phyloP scores from a whole-genome alignment of 2,888 invertebrate species.

The Cheilosia scutellata region DNA sequence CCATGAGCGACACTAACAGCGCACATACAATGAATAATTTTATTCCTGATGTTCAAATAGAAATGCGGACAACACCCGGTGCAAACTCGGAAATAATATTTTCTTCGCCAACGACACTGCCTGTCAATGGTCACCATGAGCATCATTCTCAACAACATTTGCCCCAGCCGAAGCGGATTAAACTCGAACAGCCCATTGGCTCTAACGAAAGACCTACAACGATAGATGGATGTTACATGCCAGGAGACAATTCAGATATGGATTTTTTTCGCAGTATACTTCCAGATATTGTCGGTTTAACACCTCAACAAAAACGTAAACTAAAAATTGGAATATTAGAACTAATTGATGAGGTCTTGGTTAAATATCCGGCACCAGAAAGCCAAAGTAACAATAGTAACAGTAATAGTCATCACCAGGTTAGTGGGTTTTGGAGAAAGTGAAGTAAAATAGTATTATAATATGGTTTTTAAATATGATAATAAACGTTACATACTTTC shows the following conservation, averaged over 20 bases:
- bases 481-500: conserved; percentile 46
- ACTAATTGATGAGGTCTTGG: conserved; percentile 84
- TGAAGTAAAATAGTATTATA: conserved; percentile 8
- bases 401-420: conserved; percentile 45
- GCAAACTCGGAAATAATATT: conserved; percentile 69
- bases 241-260: conserved; percentile 81
- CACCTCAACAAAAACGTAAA: conserved; percentile 85
- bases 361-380: conserved; percentile 80
- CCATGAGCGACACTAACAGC: conserved; percentile 81
- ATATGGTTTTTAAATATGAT: conserved; percentile 4
- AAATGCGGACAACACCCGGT: conserved; percentile 74
- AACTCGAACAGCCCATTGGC: conserved; percentile 80
- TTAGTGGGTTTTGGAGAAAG: conserved; percentile 48
- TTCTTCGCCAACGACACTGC: conserved; percentile 35
- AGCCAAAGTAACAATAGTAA: conserved; percentile 32
- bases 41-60: conserved; percentile 76
- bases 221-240: conserved; percentile 69
- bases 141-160: conserved; percentile 71
- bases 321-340: conserved; percentile 85
- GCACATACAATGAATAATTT: conserved; percentile 82
- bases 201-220: conserved; percentile 76
- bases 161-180: conserved; percentile 80
- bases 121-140: conserved; percentile 58
- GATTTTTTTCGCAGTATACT: conserved; percentile 85
- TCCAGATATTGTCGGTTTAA: conserved; percentile 85